A percentile compares a stretch with the other conserved stretches of the same genome.
Evolutionary conservation across 2,888 invertebrate species (phyloP).

Genomic region (Seira ritae): DNA sequence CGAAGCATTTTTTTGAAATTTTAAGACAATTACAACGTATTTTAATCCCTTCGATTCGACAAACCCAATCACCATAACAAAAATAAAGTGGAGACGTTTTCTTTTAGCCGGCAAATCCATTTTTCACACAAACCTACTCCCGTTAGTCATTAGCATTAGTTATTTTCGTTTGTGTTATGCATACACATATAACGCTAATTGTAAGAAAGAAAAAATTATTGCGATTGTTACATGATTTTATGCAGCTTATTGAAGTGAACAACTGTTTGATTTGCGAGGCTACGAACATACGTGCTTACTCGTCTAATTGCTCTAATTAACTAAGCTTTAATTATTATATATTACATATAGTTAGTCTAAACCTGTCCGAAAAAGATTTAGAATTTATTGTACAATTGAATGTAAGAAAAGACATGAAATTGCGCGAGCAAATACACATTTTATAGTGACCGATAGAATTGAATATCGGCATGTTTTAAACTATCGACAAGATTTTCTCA

Average conservation of each 20-base stretch:
- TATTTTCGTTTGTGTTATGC: not conserved
- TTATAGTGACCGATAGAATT: not conserved
- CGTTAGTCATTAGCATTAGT: no score
- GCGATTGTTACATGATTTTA: not conserved
- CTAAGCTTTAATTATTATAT: no score
- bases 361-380: not conserved
- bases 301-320: no score
- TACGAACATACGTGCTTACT: not conserved
- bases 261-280: not conserved
- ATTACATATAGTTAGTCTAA: not conserved
- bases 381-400: not conserved
- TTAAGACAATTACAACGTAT: no score
- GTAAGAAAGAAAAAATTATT: conserved; percentile 10
- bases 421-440: not conserved
- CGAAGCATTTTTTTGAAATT: no score
- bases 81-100: not conserved
- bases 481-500: conserved; percentile 59
- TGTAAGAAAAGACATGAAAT: not conserved
- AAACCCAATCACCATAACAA: no score
- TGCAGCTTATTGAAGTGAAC: not conserved
- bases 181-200: not conserved
- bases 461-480: conserved; percentile 6
- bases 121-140: no score
- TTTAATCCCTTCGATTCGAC: no score
- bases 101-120: no score